Base-by-base conservation (phyloP, 2,113 vertebrate species). In the Notechis scutatus region DNA sequence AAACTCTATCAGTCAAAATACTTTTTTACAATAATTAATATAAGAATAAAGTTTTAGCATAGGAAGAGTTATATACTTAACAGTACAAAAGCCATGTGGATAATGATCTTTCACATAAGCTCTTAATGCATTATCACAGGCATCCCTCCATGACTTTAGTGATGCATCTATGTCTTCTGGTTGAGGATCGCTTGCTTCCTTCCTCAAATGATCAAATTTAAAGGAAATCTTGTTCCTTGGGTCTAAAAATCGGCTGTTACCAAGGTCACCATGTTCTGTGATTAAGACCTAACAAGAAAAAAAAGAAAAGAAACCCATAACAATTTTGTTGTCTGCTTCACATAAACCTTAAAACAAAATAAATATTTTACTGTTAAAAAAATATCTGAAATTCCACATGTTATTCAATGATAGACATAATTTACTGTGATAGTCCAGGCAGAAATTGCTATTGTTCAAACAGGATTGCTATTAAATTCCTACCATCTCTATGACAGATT, bases 41-140 rank as follows among this genome's bases (percentile, higher is more conserved):
- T 5, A 0, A 14, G 26, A 86, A 21, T 88, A 94, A 64, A 0
- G 5, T 57, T 0, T 45, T 12, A n/a, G 1, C 20, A 93, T 87
- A 20, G 42, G 93, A 94, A 90, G 26, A 93, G 54, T 64, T 0
- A 91, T 96, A 95, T 96, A 97, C 98, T 98, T 97, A 98, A 99
- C 99, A 34, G 99, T 99, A 97, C 98, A 99, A 96, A 99, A 98
- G 96, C 99, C 99, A 0, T 95, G 98, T 96, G 98, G 98, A 96
- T 99, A 99, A 96, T 99, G 99, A 54, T 99, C 98, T 96, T 99
- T 99, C 94, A 99, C 98, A 26, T 99, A 99, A 92, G 98, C 98
- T 88, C 97, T 98, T 94, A 99, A 45, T 1, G 98, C 99, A 56
- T 81, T 96, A 93, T 99, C 99, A 59, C 98, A 99, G 91, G 98